Evolutionary conservation across 2,888 invertebrate genomes (phyloP).

Genomic region (Willowsia nigromaculata): DNA sequence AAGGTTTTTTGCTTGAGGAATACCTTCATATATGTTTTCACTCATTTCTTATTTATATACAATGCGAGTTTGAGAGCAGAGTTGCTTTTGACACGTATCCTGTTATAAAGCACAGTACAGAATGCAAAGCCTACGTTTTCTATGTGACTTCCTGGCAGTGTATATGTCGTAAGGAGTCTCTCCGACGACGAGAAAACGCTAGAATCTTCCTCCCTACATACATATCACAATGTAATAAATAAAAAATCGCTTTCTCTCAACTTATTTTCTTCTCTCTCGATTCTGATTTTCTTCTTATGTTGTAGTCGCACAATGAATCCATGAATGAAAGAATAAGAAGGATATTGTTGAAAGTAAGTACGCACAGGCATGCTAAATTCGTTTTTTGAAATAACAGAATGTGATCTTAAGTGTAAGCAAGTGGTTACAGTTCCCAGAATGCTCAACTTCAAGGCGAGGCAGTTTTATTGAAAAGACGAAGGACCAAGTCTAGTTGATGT

Average conservation of each 20-base stretch:
- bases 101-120: conserved; percentile 24
- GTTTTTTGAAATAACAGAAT: background rate
- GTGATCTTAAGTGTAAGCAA: background rate
- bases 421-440: conserved; percentile 50
- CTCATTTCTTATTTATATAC: background rate
- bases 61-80: background rate
- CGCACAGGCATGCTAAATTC: conserved; percentile 12
- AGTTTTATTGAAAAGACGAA: conserved; percentile 30
- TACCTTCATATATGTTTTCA: background rate
- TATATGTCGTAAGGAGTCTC: conserved; percentile 42
- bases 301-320: conserved; percentile 1
- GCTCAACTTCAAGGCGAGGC: background rate
- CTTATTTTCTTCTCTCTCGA: no score
- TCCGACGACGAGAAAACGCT: background rate
- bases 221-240: conserved; percentile 48
- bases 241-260: conserved; percentile 31
- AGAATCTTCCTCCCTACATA: background rate
- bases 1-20: conserved; percentile 28
- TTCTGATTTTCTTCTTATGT: background rate
- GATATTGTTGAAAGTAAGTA: background rate
- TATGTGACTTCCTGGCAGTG: conserved; percentile 58
- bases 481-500: background rate
- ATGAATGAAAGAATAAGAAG: background rate
- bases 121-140: conserved; percentile 55
- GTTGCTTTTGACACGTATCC: conserved; percentile 33